Base-by-base conservation (phyloP, 2,888 invertebrate species). In the Megamerina dolium region DNA sequence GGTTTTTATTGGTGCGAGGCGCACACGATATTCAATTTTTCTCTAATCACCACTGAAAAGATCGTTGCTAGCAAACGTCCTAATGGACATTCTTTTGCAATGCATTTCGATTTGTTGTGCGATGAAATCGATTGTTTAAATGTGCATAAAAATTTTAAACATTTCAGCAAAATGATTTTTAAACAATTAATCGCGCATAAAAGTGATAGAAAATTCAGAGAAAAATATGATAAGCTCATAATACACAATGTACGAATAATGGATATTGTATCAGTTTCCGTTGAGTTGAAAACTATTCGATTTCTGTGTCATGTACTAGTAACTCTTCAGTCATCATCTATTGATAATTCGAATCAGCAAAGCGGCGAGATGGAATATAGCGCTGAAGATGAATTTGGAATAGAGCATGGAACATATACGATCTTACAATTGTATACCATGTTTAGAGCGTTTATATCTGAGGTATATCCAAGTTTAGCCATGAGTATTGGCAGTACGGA, bases 1-100 rank as follows among this genome's bases (percentile, higher is more conserved):
- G 80, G 80, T 2, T 73, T 78, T 50, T 83, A 82, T 59, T 82
- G 81, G 80, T 82, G 83, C 59, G 77, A 79, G 64, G 79, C 77
- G 1, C 77, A 79, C 52, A 60, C 60, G 1, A 73, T 76, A 3
- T 56, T 57, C 43, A 69, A 75, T 46, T 76, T 78, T 54, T 63
- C 73, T n/a, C 57, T 75, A 16, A 60, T 79, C 14, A 55, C 61
- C 42, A 76, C 80, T 0, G 63, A 74, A 10, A 76, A 66, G 59
- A 64, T 81, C 20, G 62, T 80, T 18, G 78, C 77, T 0, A 74
- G 73, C 12, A 64, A 62, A 44, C 48, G 60, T 14, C 53, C 48
- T 2, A 58, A 57, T 14, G 64, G 66, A 1, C 60, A 65, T 45
- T 52, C 57, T 2, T 72, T 64, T 48, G 59, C 70, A 2, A 41